phyloP scores from a whole-genome alignment of 2,888 invertebrate species.

The Spilarctia lutea region DNA sequence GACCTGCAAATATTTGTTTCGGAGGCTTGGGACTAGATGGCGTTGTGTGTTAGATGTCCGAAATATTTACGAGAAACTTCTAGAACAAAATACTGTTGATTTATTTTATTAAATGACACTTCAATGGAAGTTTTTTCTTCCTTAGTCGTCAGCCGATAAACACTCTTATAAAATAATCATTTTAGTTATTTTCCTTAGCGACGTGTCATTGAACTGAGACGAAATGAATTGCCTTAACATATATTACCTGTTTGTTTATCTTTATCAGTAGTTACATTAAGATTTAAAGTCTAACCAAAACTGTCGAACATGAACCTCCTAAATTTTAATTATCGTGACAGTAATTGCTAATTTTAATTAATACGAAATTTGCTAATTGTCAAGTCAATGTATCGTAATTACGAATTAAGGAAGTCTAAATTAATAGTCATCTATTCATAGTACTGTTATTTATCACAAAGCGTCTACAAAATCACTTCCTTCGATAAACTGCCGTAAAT shows the following conservation, averaged over 20 bases:
- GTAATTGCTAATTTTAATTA: constrained; percentile 9
- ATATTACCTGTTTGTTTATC: constrained; percentile 2
- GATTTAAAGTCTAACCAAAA: constrained; percentile 21
- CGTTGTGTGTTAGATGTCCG: too few species aligned
- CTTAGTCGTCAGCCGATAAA: not conserved
- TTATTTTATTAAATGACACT: not conserved
- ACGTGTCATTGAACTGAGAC: not conserved
- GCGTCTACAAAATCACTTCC: constrained; percentile 54
- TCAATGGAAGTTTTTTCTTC: not conserved
- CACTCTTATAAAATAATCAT: not conserved
- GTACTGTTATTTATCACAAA: constrained; percentile 21
- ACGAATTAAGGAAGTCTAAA: constrained; percentile 5
- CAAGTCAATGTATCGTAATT: not conserved
- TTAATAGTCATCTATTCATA: constrained; percentile 8
- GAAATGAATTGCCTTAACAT: not conserved
- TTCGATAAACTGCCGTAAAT: constrained; percentile 55
- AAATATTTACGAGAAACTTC: not conserved
- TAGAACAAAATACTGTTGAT: not conserved
- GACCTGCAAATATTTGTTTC: too few species aligned
- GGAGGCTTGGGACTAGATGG: too few species aligned
- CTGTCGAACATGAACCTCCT: constrained; percentile 28
- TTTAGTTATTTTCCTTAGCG: not conserved
- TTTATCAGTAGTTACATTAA: not conserved
- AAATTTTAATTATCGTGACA: constrained; percentile 25
- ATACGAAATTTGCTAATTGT: not conserved